Evolutionary conservation across 1,140 invertebrate genomes (phyloP), one percentile per base, ranked within the genome.

Genomic region (Tribolium castaneum): DNA sequence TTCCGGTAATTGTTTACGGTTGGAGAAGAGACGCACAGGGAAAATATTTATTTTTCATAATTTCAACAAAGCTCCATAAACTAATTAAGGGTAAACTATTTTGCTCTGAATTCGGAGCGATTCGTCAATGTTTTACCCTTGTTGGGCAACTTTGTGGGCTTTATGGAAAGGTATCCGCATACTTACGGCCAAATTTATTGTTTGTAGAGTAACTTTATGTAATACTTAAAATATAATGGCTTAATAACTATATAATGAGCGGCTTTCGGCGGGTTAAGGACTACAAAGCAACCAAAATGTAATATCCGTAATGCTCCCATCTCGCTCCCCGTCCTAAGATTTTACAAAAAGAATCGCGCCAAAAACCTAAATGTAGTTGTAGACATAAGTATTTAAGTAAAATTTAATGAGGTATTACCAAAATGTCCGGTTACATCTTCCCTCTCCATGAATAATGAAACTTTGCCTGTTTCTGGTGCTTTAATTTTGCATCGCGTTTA

Each of bases 1-100:
- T 66, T 39, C 59, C 34, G 4, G 12, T 66, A 35, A 66, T 30
- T 66, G 59, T 66, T 39, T 66, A 35, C 30, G 56, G 14, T 62
- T 62, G 10, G 13, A 19, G 16, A 52, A 14, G 7, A 7, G 16
- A 52, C 51, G 51, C 13, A 16, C 50, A 13, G 25, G 6, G 25
- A 30, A 30, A 30, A 30, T 30, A 30, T 30, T 30, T 30, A 30
- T 30, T 30, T 30, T 30, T 30, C 4, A 30, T 30, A 30, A 30
- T 30, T 4, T 30, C 25, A 30, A 30, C 25, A 30, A 6, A 19
- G 16, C 16, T 30, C 25, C 25, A 30, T 30, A 30, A 30, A 30
- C 25, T 30, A 30, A 30, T 30, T 1, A 30, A 30, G 25, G 25
- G 3, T 30, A 30, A 30, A 30, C 25, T 30, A 30, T 30, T 1